phyloP scores from a whole-genome alignment of 2,113 vertebrate genomes.

The Pachycephala philippinensis region DNA sequence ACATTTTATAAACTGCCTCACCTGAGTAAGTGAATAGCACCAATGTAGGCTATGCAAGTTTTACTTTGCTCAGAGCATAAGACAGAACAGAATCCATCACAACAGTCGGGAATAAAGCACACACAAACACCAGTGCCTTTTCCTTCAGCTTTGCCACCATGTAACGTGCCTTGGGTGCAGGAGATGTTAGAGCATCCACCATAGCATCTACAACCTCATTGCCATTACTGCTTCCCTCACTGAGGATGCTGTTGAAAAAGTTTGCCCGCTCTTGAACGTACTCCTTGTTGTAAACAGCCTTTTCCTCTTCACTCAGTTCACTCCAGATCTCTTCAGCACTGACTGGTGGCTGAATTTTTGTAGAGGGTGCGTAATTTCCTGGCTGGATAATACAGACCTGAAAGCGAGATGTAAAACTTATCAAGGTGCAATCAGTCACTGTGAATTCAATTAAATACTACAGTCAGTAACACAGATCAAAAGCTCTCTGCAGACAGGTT shows the following conservation, averaged over 20 bases:
- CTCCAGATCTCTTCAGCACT: constrained; percentile 68
- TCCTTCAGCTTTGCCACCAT: constrained; percentile 59
- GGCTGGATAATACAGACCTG: constrained; percentile 82
- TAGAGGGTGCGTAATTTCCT: constrained; percentile 77
- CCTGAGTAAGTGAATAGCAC: background rate
- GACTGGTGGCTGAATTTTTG: constrained; percentile 70
- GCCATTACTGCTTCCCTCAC: constrained; percentile 49
- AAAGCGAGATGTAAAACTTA: background rate
- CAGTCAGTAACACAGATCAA: background rate
- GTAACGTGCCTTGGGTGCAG: constrained; percentile 68
- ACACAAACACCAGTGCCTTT: constrained; percentile 40
- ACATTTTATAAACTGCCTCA: background rate
- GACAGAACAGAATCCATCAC: constrained; percentile 53
- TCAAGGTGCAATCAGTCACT: background rate
- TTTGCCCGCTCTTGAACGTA: constrained; percentile 66
- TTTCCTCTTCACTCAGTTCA: constrained; percentile 63
- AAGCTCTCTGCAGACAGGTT: background rate
- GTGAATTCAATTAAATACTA: background rate
- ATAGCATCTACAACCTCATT: constrained; percentile 68
- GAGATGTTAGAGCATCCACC: constrained; percentile 71
- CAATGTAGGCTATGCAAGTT: background rate
- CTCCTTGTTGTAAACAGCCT: constrained; percentile 63
- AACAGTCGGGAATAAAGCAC: constrained; percentile 18
- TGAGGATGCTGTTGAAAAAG: constrained; percentile 60
- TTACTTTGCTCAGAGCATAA: constrained; percentile 34